Conservation (phyloP, 2,888 invertebrate genomes). For the Drosophila mettleri region DNA sequence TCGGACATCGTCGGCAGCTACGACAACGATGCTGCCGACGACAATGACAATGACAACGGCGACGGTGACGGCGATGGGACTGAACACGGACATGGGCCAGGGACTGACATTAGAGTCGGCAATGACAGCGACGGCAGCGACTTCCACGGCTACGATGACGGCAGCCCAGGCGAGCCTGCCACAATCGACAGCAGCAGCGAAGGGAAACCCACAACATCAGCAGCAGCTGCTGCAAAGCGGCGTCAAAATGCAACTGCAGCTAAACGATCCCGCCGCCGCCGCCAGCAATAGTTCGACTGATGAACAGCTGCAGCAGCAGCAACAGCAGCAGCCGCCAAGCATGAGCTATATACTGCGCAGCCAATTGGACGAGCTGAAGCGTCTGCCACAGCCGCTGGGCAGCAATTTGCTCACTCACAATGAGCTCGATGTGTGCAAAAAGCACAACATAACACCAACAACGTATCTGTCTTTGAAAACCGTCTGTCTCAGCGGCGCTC, state of each 20-base stretch:
- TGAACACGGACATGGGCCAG: constrained; percentile 78
- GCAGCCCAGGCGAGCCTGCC: constrained; percentile 71
- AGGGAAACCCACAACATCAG: constrained; percentile 71
- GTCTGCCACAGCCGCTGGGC: constrained; percentile 82
- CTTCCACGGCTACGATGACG: constrained; percentile 77
- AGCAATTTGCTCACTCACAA: constrained; percentile 88
- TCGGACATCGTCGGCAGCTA: constrained; percentile 85
- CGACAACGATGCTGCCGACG: constrained; percentile 86
- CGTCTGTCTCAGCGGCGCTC: constrained; percentile 88
- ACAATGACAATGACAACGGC: constrained; percentile 82
- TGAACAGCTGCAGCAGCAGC: constrained; percentile 45
- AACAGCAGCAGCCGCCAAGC: constrained; percentile 31
- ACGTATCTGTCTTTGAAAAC: constrained; percentile 96
- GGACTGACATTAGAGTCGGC: constrained; percentile 69
- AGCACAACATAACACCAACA: constrained; percentile 92
- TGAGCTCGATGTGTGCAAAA: constrained; percentile 90
- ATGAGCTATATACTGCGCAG: constrained; percentile 87
- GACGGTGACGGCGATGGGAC: constrained; percentile 70
- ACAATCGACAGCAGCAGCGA: constrained; percentile 65
- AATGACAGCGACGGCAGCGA: constrained; percentile 73
- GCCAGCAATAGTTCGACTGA: constrained; percentile 44
- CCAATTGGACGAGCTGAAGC: constrained; percentile 82
- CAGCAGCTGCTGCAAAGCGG: constrained; percentile 66
- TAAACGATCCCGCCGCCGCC: constrained; percentile 69
- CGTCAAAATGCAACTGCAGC: constrained; percentile 43